Evolutionary conservation across 1,140 invertebrate species (phyloP).

Genomic region (Drosophila serrata): DNA sequence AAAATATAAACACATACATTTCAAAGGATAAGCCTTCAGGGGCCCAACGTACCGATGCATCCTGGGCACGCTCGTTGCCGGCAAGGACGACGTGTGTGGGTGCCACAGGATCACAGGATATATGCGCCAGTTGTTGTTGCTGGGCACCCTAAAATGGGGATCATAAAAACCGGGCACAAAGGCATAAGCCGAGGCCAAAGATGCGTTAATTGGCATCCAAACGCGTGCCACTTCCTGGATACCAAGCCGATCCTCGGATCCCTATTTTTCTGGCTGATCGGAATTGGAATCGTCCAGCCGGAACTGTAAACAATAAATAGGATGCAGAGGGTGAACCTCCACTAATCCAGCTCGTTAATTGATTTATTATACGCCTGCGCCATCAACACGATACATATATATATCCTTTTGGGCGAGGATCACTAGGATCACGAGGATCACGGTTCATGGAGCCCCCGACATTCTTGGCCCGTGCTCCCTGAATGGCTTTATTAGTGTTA

Average conservation of each 20-base stretch:
- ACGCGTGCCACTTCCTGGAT: conserved; percentile 73
- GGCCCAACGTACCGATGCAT: too few relatives aligned
- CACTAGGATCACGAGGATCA: conserved; percentile 13
- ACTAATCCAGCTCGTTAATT: conserved; percentile 71
- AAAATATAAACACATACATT: conserved; percentile 6
- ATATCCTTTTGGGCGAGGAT: conserved; percentile 11
- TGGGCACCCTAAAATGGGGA: conserved; percentile 39
- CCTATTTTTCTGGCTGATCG: conserved; percentile 40
- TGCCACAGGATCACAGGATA: conserved; percentile 69
- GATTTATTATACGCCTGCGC: conserved; percentile 81
- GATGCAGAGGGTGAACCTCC: conserved; percentile 30
- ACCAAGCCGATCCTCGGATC: conserved; percentile 15
- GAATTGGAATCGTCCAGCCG: conserved; percentile 61
- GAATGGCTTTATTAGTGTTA: conserved; percentile 77
- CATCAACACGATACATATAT: conserved; percentile 37
- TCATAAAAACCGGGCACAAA: conserved; percentile 55
- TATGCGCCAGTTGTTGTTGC: conserved; percentile 64
- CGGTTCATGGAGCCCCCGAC: conserved; percentile 10
- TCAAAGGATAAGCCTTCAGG: conserved; percentile 15
- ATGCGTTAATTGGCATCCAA: conserved; percentile 73
- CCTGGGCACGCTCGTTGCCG: conserved; percentile 46
- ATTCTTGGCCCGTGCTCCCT: conserved; percentile 32
- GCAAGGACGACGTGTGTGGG: conserved; percentile 61
- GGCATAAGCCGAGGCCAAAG: conserved; percentile 69
- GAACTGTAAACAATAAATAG: conserved; percentile 83